Evolutionary conservation across 2,888 invertebrate species (phyloP).

Genomic region (Zhuqinia jingwanae): DNA sequence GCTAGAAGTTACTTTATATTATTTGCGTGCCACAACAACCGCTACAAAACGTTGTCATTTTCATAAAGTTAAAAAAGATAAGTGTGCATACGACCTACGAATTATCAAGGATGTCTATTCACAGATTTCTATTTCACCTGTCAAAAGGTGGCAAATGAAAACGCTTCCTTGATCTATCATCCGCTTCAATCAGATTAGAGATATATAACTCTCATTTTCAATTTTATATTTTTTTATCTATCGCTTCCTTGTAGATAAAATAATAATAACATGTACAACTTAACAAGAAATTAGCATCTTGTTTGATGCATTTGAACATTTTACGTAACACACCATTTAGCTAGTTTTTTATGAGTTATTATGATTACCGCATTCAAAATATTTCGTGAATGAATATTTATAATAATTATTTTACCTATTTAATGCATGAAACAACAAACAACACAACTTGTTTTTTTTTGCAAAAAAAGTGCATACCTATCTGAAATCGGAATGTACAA

Average conservation of each 20-base stretch:
- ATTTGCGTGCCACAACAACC: too few species aligned
- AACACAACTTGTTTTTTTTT: too few species aligned
- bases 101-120: too few species aligned
- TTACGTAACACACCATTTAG: neutral
- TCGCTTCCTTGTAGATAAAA: neutral
- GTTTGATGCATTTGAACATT: neutral
- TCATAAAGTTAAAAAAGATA: too few species aligned
- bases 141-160: neutral
- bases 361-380: neutral
- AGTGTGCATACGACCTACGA: too few species aligned
- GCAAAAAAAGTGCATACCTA: too few species aligned
- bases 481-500: too few species aligned
- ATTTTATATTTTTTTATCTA: too few species aligned
- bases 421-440: too few species aligned
- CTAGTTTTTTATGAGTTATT: neutral
- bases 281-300: neutral
- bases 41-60: too few species aligned
- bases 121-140: constrained; percentile 1
- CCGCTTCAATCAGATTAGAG: neutral
- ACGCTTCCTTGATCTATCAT: constrained; percentile 33
- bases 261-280: too few species aligned
- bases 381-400: neutral
- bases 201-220: constrained; percentile 9
- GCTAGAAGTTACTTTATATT: neutral
- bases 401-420: too few species aligned